Conservation (phyloP, 2,113 vertebrate genomes). For the Passer montanus region DNA sequence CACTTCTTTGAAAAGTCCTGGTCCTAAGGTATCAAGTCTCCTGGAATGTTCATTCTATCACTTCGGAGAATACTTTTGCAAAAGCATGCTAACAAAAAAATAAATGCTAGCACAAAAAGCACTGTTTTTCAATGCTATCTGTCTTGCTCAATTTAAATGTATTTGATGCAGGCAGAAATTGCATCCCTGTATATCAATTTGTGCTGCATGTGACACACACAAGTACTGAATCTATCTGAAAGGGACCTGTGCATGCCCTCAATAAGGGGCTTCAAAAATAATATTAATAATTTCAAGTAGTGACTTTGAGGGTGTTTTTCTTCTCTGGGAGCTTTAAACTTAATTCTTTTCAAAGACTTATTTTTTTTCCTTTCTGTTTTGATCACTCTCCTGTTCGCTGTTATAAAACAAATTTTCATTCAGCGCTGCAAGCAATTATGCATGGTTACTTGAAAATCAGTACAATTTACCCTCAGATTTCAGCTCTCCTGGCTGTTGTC, state of each 20-base stretch:
- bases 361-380: not conserved
- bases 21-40: not conserved
- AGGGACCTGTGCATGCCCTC: not conserved
- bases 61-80: not conserved
- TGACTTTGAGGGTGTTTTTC: not conserved
- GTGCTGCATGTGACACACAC: not conserved
- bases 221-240: not conserved
- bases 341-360: not conserved
- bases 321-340: not conserved
- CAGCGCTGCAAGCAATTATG: not conserved
- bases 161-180: not conserved
- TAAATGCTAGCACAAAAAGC: not conserved
- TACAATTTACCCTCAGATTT: not conserved
- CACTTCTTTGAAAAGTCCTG: not conserved
- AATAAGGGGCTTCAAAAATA: not conserved
- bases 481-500: not conserved
- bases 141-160: not conserved
- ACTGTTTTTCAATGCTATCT: not conserved
- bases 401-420: not conserved
- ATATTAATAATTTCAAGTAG: not conserved
- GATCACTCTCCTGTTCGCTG: not conserved
- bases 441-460: not conserved
- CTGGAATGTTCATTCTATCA: not conserved
- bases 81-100: not conserved
- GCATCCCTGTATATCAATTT: not conserved